These are phyloP conservation scores for Crypturellus undulatus DNA, from an alignment of 2,113 vertebrate genomes.

Conservation along the genomic window DNA sequence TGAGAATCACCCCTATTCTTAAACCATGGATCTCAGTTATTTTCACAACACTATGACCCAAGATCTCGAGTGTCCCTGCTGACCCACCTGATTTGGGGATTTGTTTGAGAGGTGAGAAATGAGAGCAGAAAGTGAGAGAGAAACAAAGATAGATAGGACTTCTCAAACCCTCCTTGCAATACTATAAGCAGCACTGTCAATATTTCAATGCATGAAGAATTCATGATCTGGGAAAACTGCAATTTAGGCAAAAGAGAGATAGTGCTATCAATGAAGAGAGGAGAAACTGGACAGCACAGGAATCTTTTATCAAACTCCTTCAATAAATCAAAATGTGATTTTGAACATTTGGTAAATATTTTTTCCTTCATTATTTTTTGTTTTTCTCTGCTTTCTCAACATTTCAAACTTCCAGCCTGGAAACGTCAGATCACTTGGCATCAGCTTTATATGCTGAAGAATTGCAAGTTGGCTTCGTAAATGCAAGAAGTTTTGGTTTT, in stretches of 20 bases:
- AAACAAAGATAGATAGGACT: background rate
- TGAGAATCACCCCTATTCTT: background rate
- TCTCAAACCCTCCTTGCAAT: background rate
- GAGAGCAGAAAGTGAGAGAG: background rate
- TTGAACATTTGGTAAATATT: background rate
- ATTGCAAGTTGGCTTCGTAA: background rate
- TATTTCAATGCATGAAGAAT: background rate
- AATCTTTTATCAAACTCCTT: background rate
- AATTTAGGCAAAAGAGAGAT: background rate
- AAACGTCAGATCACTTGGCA: background rate
- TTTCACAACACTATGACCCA: background rate
- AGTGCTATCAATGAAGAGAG: background rate
- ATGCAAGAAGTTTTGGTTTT: constrained; percentile 2
- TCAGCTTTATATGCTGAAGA: constrained; percentile 2
- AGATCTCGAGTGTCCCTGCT: background rate
- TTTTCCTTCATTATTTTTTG: background rate
- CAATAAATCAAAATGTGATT: constrained; percentile 19
- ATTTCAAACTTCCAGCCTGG: background rate
- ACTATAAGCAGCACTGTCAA: background rate
- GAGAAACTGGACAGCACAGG: background rate
- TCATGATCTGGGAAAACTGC: background rate
- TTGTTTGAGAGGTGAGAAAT: background rate
- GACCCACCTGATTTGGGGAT: background rate
- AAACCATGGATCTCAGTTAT: rapidly evolving
- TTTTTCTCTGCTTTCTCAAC: background rate